Evolutionary conservation across 1,140 invertebrate genomes (phyloP), one percentile per base, ranked within the genome.

Genomic region (Aplysia californica): DNA sequence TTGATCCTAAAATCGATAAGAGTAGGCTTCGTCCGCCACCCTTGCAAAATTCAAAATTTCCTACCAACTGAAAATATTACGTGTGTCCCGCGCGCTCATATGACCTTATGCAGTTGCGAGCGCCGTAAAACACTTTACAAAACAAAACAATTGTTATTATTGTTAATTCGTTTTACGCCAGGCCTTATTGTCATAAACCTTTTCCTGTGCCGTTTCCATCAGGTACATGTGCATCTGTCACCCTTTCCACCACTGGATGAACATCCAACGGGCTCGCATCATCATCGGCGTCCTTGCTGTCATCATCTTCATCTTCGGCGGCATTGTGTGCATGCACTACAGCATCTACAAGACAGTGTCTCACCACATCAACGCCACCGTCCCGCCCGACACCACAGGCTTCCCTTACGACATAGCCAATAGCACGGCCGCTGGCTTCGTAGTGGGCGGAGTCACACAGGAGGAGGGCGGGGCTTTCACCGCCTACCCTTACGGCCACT

Each of bases 221-320:
- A 70, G 85, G 35, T 87, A 83, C 78, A 77, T 87, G 58, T 87
- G 85, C 68, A 86, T 88, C 61, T 87, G 86, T 65, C 83, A 84
- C 73, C 84, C 85, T 10, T 85, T 85, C 64, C 66, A 81, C 0
- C 82, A 83, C 44, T 76, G 81, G 55, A 84, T 87, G 74, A 87
- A 77, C n/a, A 71, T 80, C 15, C 64, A 56, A 21, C 65, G 83
- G n/a, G 84, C 86, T 36, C 83, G 84, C 71, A 75, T 87, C 61
- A 80, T 84, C 55, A 82, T 84, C 58, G 67, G 73, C 23, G 58
- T 59, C 44, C 75, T 87, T 0, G 75, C 72, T 21, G 31, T 80
- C 39, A 79, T 86, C 35, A 80, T 83, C 58, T 79, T 70, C 58
- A 58, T 64, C 31, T 58, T 84, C 31, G 85, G 87, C 33, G 67